These are phyloP conservation scores for Babyrousa celebensis DNA, from an alignment of 2,797 vertebrate species.

Conservation along the genomic window DNA sequence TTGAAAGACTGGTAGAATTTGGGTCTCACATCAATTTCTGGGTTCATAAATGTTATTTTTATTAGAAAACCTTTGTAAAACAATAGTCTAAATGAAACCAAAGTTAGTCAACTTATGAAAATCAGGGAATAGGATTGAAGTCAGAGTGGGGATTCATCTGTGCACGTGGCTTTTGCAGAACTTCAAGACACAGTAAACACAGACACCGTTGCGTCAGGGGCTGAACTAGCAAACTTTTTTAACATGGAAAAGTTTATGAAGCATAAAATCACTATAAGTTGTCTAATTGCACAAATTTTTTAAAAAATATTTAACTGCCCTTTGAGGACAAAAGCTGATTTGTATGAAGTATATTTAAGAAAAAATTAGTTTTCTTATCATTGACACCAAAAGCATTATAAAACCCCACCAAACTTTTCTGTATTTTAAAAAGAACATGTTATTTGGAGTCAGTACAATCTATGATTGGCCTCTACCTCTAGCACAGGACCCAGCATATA, in stretches of 20 bases:
- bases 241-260: not conserved
- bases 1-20: not conserved
- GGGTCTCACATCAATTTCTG: not conserved
- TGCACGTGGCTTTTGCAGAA: not conserved
- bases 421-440: accelerated
- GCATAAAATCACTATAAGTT: not conserved
- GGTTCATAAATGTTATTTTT: not conserved
- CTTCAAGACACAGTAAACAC: accelerated
- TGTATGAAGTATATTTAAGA: not conserved
- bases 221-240: not conserved
- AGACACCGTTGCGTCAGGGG: too few species aligned
- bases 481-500: not conserved
- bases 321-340: not conserved
- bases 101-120: not conserved
- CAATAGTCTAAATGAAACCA: not conserved
- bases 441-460: not conserved
- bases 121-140: not conserved
- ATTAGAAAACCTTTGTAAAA: conserved; percentile 21
- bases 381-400: not conserved
- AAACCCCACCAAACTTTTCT: not conserved
- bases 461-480: not conserved
- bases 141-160: not conserved
- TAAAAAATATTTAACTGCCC: not conserved
- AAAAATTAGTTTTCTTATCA: not conserved
- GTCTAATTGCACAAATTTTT: not conserved